Percentiles rank a stretch among this genome's conserved stretches.
phyloP scores from a whole-genome alignment of 2,113 vertebrate species.

The Petromus typicus region DNA sequence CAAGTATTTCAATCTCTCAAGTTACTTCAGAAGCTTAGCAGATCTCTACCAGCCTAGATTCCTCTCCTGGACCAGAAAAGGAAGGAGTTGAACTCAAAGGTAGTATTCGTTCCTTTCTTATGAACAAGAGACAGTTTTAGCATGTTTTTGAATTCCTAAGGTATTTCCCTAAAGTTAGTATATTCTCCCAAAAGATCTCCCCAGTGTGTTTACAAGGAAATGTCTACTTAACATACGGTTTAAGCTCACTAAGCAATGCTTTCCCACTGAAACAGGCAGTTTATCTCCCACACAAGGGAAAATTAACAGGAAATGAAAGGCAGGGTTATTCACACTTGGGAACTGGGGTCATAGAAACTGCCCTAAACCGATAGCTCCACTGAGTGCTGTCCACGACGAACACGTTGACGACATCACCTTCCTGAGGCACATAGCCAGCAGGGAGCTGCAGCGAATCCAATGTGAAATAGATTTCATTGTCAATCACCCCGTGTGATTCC shows the following conservation, averaged over 20 bases:
- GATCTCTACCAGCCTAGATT: too few species aligned
- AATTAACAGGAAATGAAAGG: too few species aligned
- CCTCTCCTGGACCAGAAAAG: too few species aligned
- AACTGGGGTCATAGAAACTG: too few species aligned
- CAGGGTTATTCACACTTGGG: too few species aligned
- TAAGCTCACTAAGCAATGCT: not conserved
- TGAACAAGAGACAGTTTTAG: not conserved
- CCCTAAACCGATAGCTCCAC: too few species aligned
- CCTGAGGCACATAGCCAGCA: too few species aligned
- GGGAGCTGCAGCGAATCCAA: too few species aligned
- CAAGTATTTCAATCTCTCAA: not conserved
- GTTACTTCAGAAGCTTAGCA: not conserved
- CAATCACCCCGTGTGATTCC: slow-evolving; percentile 89
- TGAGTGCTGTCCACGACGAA: slow-evolving; percentile 92
- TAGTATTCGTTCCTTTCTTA: too few species aligned
- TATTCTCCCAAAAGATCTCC: not conserved
- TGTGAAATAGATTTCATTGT: slow-evolving; percentile 86
- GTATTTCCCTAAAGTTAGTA: not conserved
- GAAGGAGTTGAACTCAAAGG: too few species aligned
- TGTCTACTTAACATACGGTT: not conserved
- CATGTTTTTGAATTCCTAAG: not conserved
- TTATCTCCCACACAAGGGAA: not conserved
- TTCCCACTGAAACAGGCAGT: not conserved
- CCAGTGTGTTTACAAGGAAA: not conserved
- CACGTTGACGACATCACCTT: slow-evolving; percentile 89